Evolutionary conservation across 2,888 invertebrate species (phyloP).

Genomic region (Meliscaeva auricollis): DNA sequence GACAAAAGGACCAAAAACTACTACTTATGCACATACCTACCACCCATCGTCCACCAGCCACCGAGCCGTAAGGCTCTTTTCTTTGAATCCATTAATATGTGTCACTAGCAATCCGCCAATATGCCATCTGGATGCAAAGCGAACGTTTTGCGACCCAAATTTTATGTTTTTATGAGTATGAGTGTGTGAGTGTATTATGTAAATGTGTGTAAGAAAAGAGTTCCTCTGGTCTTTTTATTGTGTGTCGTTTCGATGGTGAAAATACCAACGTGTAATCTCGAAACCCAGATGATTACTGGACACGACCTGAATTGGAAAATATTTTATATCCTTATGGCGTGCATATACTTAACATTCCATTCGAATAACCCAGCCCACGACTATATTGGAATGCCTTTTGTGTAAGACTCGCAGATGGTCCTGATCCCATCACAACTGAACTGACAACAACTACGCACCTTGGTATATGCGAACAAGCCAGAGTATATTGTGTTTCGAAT

Average conservation of each 20-base stretch:
- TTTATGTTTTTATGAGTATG: conserved; percentile 10
- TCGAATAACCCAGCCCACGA: not conserved
- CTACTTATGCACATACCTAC: too few species aligned
- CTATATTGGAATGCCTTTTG: too few species aligned
- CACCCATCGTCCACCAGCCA: too few species aligned
- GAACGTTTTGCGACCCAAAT: conserved; percentile 16
- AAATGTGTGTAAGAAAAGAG: conserved; percentile 24
- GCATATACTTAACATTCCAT: conserved; percentile 43
- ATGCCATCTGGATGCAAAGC: not conserved
- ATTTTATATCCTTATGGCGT: not conserved
- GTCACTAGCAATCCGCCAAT: conserved; percentile 54
- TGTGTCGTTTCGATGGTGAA: not conserved
- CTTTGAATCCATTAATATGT: conserved; percentile 60
- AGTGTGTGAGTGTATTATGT: not conserved
- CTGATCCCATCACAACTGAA: too few species aligned
- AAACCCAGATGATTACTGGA: conserved; percentile 46
- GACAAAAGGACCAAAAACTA: conserved; percentile 6
- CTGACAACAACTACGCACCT: too few species aligned
- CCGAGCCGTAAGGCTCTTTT: conserved; percentile 24
- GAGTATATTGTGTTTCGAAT: too few species aligned
- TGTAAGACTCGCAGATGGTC: too few species aligned
- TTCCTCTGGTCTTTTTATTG: conserved; percentile 1
- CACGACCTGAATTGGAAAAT: conserved; percentile 32
- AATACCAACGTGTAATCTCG: conserved; percentile 55
- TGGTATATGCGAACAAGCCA: too few species aligned